Percentiles rank a stretch among this genome's conserved stretches.
phyloP scores from a whole-genome alignment of 2,888 invertebrate genomes.

The Agrypnus murinus region DNA sequence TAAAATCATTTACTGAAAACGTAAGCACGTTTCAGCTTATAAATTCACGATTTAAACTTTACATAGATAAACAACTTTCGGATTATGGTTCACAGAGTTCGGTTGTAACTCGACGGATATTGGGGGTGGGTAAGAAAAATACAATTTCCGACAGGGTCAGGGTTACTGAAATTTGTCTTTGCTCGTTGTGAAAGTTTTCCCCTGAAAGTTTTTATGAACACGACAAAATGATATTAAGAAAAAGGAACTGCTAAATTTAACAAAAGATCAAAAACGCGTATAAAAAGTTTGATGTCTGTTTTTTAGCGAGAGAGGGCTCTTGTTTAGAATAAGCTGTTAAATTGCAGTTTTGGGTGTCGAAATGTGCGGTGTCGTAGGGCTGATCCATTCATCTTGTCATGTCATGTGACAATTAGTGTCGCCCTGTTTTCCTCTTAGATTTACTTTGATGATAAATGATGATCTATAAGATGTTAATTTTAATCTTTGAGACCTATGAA shows the following conservation, averaged over 20 bases:
- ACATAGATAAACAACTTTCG: constrained; percentile 12
- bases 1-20: too few species aligned
- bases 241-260: constrained; percentile 18
- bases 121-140: constrained; percentile 18
- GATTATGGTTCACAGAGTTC: constrained; percentile 11
- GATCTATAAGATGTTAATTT: constrained; percentile 48
- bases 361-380: constrained; percentile 23
- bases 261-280: constrained; percentile 3
- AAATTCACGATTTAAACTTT: not conserved
- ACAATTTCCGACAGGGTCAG: constrained; percentile 24
- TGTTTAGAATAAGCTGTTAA: constrained; percentile 31
- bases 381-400: constrained; percentile 44
- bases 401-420: constrained; percentile 45
- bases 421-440: constrained; percentile 42
- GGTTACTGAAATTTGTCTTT: constrained; percentile 12
- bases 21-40: not conserved
- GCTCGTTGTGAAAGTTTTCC: constrained; percentile 6
- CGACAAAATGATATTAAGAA: constrained; percentile 21
- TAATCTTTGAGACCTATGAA: constrained; percentile 27
- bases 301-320: not conserved
- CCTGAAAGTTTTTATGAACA: constrained; percentile 17
- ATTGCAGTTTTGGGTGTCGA: constrained; percentile 30
- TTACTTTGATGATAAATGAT: constrained; percentile 49
- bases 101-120: constrained; percentile 11
- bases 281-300: constrained; percentile 28